Conservation (phyloP, 2,888 invertebrate genomes). For the Eumerus sabulonum region DNA sequence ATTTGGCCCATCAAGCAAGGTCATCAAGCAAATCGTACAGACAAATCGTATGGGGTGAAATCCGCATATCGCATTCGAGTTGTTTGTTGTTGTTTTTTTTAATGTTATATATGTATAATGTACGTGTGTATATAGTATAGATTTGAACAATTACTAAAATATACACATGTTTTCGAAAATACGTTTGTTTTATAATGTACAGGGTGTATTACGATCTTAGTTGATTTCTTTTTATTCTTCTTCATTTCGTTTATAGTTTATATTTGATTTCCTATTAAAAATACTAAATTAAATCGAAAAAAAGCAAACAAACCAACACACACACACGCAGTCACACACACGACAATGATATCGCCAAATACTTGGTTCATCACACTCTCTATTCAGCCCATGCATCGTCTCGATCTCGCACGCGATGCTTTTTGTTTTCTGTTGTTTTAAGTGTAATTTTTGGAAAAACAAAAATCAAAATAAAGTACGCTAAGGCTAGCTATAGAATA, state of each 20-base stretch:
- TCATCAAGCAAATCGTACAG: too few relatives aligned
- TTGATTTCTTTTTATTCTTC: slow-evolving; percentile 44
- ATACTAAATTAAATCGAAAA: slow-evolving; percentile 39
- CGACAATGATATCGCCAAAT: slow-evolving; percentile 4
- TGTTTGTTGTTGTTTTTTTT: neutral
- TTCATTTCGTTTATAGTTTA: slow-evolving; percentile 40
- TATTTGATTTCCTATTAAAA: slow-evolving; percentile 57
- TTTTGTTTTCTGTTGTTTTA: slow-evolving; percentile 2
- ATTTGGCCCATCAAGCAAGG: too few relatives aligned
- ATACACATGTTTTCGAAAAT: slow-evolving; percentile 52
- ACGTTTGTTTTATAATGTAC: slow-evolving; percentile 46
- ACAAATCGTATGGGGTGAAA: too few relatives aligned
- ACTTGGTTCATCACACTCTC: too few relatives aligned
- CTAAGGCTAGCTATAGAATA: slow-evolving; percentile 36
- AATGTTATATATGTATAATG: slow-evolving; percentile 8
- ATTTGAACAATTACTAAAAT: slow-evolving; percentile 51
- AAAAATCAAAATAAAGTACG: too few relatives aligned
- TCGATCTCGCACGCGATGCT: too few relatives aligned
- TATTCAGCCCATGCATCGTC: too few relatives aligned
- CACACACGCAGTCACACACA: slow-evolving; percentile 20
- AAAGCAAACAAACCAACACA: slow-evolving; percentile 31
- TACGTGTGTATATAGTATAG: slow-evolving; percentile 31
- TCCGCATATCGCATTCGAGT: too few relatives aligned
- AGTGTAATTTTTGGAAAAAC: too few relatives aligned
- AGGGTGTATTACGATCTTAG: slow-evolving; percentile 34